Base-by-base conservation (phyloP, 1,140 invertebrate genomes). In the Lasioglossum albipes region DNA sequence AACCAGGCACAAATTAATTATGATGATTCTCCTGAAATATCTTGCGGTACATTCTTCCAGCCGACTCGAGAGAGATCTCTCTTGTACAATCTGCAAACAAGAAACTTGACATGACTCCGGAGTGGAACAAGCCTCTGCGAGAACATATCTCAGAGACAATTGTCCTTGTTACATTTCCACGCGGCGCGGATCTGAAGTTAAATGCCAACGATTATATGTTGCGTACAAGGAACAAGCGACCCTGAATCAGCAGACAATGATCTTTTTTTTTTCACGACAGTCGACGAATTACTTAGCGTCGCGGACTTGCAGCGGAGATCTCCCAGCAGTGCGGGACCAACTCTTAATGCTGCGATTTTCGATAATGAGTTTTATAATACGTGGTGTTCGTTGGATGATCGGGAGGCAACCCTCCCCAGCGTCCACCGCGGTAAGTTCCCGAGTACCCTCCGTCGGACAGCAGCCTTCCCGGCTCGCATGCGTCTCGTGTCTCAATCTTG, bases 401-500 rank as follows among this genome's bases (percentile, higher is more conserved):
- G 5, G 20, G 18, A 59, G 7, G 57, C 18, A 9, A 59, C 18
- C 76, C 65, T 36, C 10, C 31, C 22, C 7, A 0, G 9, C 36
- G 16, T 71, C 74, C 75, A 31, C 13, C 64, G 45, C 22, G 22
- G 49, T 85, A 78, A 84, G 78, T 73, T 75, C 67, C 49, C 20
- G 45, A 72, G n/a, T 78, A 62, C 81, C 77, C 65, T 74, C 80
- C 83, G 42, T 16, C 57, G 27, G 54, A 64, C 65, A 68, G 36
- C 42, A 42, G 45, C 61, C 52, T 85, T 83, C 52, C 74, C 81
- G 54, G 59, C 52, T 13, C 4, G 3, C 49, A 52, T 54, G 16
- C 5, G 16, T 20, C 52, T 54, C 52, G 52, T 20, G 62, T 49
- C 83, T 88, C 82, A 89, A 79, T 91, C 88, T 92, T 91, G 90